These are phyloP conservation scores for Campoplex nolae DNA, from an alignment of 2,888 invertebrate genomes.

Conservation along the genomic window DNA sequence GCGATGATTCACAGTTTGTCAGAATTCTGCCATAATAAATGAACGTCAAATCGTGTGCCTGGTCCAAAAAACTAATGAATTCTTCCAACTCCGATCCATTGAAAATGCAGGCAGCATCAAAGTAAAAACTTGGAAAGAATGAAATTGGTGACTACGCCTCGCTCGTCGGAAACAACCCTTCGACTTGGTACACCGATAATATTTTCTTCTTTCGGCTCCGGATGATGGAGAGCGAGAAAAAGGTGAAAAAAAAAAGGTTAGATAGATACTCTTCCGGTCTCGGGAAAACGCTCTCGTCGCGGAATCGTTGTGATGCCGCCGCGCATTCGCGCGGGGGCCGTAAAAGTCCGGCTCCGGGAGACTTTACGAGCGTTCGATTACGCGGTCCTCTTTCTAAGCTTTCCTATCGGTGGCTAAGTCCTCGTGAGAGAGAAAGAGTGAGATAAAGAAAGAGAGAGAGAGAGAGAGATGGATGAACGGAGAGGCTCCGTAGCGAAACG, in stretches of 20 bases:
- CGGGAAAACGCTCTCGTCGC: conserved; percentile 60
- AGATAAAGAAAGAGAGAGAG: background rate
- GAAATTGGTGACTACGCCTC: background rate
- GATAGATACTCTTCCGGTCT: conserved; percentile 60
- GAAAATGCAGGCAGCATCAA: background rate
- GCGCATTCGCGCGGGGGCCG: conserved; percentile 51
- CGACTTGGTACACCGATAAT: background rate
- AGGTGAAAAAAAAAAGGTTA: background rate
- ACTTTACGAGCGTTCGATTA: conserved; percentile 69
- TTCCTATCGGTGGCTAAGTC: conserved; percentile 10
- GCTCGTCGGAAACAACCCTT: background rate
- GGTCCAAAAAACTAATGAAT: background rate
- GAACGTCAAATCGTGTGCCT: no score
- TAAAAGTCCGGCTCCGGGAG: conserved; percentile 66
- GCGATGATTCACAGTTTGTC: background rate
- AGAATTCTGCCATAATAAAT: background rate
- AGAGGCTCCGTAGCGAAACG: conserved; percentile 54
- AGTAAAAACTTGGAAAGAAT: background rate
- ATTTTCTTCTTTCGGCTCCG: background rate
- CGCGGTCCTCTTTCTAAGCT: conserved; percentile 49
- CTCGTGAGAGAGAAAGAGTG: background rate
- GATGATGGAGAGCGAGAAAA: conserved; percentile 9
- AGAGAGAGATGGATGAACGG: conserved; percentile 2
- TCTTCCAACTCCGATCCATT: background rate
- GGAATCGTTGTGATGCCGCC: conserved; percentile 44